These are phyloP conservation scores for Geotrupes spiniger DNA, from an alignment of 2,888 invertebrate species.

Conservation along the genomic window DNA sequence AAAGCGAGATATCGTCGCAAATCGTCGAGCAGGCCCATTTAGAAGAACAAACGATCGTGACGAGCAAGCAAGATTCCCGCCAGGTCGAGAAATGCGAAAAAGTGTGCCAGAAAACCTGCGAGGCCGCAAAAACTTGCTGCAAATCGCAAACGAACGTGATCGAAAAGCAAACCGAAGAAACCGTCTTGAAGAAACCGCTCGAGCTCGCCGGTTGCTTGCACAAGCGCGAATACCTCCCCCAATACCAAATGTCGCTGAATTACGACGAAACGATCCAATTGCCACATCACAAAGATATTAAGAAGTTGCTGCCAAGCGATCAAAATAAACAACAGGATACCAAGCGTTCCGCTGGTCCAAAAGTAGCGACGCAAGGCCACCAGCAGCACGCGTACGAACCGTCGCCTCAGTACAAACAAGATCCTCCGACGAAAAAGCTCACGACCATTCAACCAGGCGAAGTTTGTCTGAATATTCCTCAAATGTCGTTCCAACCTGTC, in stretches of 20 bases:
- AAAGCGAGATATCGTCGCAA: constrained; percentile 19
- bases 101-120: constrained; percentile 9
- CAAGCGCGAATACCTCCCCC: constrained; percentile 61
- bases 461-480: constrained; percentile 49
- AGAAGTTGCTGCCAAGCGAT: constrained; percentile 24
- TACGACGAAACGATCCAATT: constrained; percentile 28
- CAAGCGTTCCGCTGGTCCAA: constrained; percentile 14
- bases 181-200: constrained; percentile 38
- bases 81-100: constrained; percentile 15
- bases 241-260: constrained; percentile 54
- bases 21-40: constrained; percentile 17
- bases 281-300: constrained; percentile 30
- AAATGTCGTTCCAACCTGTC: constrained; percentile 60
- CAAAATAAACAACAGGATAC: no score
- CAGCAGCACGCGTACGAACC: no score
- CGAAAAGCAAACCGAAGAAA: constrained; percentile 38
- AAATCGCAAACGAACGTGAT: constrained; percentile 20
- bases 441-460: constrained; percentile 40
- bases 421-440: constrained; percentile 34
- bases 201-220: constrained; percentile 48
- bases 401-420: constrained; percentile 16
- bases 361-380: no score
- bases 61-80: no score
- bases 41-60: constrained; percentile 18
- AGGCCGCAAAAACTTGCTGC: constrained; percentile 16